Percentiles rank a stretch among this genome's conserved stretches.
Evolutionary conservation across 2,113 vertebrate genomes (phyloP).

Genomic region (Felis chaus): DNA sequence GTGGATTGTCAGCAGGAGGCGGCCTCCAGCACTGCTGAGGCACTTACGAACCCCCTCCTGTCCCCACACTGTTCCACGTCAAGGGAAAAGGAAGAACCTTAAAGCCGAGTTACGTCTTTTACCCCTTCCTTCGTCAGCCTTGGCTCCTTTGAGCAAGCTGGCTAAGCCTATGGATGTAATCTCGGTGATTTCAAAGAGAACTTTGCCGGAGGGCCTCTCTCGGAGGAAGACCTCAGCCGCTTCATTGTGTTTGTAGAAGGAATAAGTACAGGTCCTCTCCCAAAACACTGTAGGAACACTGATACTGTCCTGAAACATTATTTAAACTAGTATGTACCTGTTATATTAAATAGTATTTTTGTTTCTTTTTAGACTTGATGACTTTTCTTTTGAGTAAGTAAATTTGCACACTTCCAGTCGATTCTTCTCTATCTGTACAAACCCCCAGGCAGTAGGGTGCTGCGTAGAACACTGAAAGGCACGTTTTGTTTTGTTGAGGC

Average conservation of each 20-base stretch:
- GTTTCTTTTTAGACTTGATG: conserved; percentile 93
- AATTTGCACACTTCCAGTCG: conserved; percentile 61
- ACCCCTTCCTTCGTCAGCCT: not conserved
- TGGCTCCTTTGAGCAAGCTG: not conserved
- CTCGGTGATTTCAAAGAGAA: not conserved
- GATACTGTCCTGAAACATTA: not conserved
- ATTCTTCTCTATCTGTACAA: not conserved
- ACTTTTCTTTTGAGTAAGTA: conserved; percentile 97
- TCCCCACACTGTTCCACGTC: not conserved
- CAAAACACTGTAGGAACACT: not conserved
- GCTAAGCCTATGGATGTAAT: not conserved
- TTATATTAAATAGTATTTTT: conserved; percentile 77
- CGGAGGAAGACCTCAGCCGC: not conserved
- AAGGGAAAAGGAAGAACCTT: not conserved
- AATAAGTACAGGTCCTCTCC: not conserved
- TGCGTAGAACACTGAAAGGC: not conserved
- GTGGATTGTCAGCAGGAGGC: not conserved
- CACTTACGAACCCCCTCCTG: not conserved
- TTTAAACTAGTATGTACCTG: conserved; percentile 7
- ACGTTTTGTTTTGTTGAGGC: not conserved
- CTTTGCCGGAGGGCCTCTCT: not conserved
- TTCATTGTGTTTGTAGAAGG: not conserved
- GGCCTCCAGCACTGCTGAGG: not conserved
- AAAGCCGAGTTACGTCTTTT: not conserved
- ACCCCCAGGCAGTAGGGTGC: not conserved